Evolutionary conservation across 2,888 invertebrate genomes (phyloP), one percentile per base, ranked within the genome.

Genomic region (Harpalus rubripes): DNA sequence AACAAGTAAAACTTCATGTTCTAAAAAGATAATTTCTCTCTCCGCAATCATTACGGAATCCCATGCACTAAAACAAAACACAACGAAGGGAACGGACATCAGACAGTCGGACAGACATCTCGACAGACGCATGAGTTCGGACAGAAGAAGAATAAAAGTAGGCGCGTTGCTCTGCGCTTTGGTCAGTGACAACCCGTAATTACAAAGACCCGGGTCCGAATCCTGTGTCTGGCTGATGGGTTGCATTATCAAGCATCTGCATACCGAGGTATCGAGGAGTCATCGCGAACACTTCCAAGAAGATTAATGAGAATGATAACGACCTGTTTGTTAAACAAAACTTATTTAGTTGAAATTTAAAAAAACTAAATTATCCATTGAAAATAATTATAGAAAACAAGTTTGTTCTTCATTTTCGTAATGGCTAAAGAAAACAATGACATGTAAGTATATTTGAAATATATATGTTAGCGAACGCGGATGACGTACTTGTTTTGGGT

Each of bases 131-230:
- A 74, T 74, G 22, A 41, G 15, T 39, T 39, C 88, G 87, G 88
- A 88, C 88, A 87, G 84, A 88, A 87, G 88, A 88, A 89, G 88
- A 88, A 88, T 88, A 88, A 88, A 88, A 87, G 86, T 86, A 86
- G 87, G 88, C 88, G 87, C 88, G 44, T 83, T 44, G 52, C 59
- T 59, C 39, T 74, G 87, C 88, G 87, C 88, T 87, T 89, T 88
- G 88, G 88, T 88, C 89, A 89, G 89, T 90, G 90, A 90, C 90
- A 90, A 90, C 89, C 90, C 85, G 90, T 89, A 90, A 90, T 90
- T 90, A 90, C 74, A 52, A 15, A 83, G 59, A 58, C 32, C 72
- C 68, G 65, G 52, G 65, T 68, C 81, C 81, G 39, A 22, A 44
- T 74, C 41, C 72, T 41, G 72, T 18, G 41, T n/a, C 12, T 10